Conservation (phyloP, 2,113 vertebrate genomes). For the Camelus dromedarius region DNA sequence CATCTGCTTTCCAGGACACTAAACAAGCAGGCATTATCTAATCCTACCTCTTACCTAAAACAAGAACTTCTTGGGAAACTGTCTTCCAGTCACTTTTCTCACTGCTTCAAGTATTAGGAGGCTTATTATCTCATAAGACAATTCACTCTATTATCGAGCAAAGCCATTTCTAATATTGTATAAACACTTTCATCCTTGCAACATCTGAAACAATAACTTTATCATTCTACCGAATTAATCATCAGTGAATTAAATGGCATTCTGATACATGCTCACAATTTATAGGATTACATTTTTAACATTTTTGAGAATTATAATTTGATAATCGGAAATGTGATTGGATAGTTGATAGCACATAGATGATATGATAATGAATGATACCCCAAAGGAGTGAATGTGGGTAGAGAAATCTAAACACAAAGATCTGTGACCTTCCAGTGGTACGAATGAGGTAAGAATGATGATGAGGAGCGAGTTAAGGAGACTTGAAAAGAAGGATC, state of each 20-base stretch:
- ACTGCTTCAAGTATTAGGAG: background rate
- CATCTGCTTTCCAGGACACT: background rate
- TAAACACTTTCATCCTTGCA: constrained; percentile 9
- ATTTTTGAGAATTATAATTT: background rate
- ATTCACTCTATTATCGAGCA: background rate
- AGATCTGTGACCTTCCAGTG: background rate
- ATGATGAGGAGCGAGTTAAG: background rate
- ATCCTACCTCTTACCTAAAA: background rate
- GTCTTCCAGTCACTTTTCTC: background rate
- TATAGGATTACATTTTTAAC: background rate
- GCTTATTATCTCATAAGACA: background rate
- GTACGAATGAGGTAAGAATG: background rate
- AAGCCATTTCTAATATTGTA: background rate
- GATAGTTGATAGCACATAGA: background rate
- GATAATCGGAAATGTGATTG: background rate
- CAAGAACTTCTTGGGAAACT: background rate
- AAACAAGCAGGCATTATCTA: background rate
- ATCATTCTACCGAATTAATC: background rate
- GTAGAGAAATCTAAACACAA: background rate
- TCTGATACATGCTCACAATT: background rate
- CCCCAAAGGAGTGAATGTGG: background rate
- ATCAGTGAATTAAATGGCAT: constrained; percentile 6
- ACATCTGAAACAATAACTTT: background rate
- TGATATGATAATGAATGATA: background rate
- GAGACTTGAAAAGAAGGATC: background rate